Evolutionary conservation across 2,797 vertebrate species (phyloP).

Genomic region (Pelochelys cantorii): DNA sequence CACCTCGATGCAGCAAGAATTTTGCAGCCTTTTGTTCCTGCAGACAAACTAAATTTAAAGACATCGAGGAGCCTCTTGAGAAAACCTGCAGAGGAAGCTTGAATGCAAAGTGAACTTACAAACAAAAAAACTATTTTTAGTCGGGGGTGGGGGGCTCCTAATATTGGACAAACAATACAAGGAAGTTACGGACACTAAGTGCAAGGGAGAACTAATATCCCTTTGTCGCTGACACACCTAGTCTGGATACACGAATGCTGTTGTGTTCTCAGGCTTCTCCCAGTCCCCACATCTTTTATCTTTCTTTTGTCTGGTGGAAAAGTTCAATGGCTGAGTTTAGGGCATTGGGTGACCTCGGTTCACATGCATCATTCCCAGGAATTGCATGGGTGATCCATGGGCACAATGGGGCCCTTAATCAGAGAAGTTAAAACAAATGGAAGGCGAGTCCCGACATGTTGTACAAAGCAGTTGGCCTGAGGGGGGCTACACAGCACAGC

Average conservation of each 20-base stretch:
- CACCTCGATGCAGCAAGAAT: slow-evolving; percentile 28
- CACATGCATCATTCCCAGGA: neutral
- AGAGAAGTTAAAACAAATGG: fast-evolving
- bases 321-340: slow-evolving; percentile 52
- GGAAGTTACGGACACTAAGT: slow-evolving; percentile 88
- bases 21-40: slow-evolving; percentile 65
- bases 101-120: slow-evolving; percentile 84
- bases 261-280: slow-evolving; percentile 58
- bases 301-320: slow-evolving; percentile 32
- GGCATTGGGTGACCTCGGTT: slow-evolving; percentile 5
- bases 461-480: neutral
- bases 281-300: slow-evolving; percentile 10
- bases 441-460: neutral
- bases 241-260: slow-evolving; percentile 73
- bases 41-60: slow-evolving; percentile 80
- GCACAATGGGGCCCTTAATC: fast-evolving
- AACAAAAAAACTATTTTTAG: slow-evolving; percentile 95
- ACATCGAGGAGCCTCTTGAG: slow-evolving; percentile 74
- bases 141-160: slow-evolving; percentile 78
- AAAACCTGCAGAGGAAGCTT: slow-evolving; percentile 84
- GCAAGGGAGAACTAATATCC: slow-evolving; percentile 79
- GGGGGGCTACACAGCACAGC: neutral
- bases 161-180: slow-evolving; percentile 86
- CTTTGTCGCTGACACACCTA: slow-evolving; percentile 81
- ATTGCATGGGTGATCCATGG: neutral